Percentiles rank a stretch among this genome's conserved stretches.
Evolutionary conservation across 2,113 vertebrate species (phyloP).

Genomic region (Tangachromis dhanisi): DNA sequence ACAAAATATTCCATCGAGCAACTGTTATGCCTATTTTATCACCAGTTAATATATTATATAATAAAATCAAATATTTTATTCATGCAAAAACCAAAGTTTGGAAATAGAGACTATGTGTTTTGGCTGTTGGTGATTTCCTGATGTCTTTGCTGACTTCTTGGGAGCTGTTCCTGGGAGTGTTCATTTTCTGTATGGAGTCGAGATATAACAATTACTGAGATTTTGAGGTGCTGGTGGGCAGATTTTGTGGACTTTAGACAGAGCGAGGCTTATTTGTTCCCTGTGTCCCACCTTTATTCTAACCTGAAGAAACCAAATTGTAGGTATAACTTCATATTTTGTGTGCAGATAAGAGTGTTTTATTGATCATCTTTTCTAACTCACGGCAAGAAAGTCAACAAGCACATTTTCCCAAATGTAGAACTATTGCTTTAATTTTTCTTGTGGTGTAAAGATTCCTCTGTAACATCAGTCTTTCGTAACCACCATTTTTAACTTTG

Average conservation of each 20-base stretch:
- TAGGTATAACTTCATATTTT: not conserved
- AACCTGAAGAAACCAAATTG: not conserved
- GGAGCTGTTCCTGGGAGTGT: not conserved
- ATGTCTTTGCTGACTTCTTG: not conserved
- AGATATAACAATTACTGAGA: not conserved
- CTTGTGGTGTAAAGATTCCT: not conserved
- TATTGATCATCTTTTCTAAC: not conserved
- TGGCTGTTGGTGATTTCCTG: not conserved
- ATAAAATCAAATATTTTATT: not conserved
- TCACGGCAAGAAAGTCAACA: not conserved
- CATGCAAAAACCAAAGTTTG: not conserved
- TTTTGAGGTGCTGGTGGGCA: not conserved
- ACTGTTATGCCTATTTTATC: not conserved
- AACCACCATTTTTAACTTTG: not conserved
- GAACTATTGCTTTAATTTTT: not conserved
- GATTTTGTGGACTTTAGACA: not conserved
- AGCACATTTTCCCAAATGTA: not conserved
- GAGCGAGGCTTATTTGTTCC: not conserved
- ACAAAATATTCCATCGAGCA: not conserved
- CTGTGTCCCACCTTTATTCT: not conserved
- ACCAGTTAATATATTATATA: not conserved
- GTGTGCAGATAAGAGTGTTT: not conserved
- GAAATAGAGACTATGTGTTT: not conserved
- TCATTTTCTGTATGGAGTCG: not conserved
- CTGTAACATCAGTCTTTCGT: not conserved